These are phyloP conservation scores for Gadopsis marmoratus DNA, from an alignment of 2,797 vertebrate species.

Conservation along the genomic window DNA sequence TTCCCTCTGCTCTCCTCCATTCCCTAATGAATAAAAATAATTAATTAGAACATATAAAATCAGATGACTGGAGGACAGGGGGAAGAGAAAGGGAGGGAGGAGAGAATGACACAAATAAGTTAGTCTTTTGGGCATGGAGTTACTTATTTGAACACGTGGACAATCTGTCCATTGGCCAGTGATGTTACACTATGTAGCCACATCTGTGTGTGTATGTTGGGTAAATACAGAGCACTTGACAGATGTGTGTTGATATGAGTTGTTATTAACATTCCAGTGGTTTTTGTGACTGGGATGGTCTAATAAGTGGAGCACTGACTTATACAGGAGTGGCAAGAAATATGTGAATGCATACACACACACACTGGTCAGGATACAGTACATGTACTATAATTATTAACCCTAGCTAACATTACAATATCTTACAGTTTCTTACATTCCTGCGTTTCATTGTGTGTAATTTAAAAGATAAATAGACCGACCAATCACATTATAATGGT, in stretches of 20 bases:
- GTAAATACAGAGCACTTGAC: constrained; percentile 9
- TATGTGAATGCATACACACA: no score
- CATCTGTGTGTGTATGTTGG: not conserved
- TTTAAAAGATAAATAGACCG: no score
- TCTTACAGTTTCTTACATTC: no score
- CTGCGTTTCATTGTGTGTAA: no score
- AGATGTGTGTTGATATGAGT: not conserved
- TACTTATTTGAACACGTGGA: constrained; percentile 24
- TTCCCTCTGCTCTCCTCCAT: constrained; percentile 25
- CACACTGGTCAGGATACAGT: no score
- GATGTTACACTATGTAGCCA: not conserved
- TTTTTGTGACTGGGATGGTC: no score
- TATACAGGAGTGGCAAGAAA: no score
- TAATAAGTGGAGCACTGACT: no score
- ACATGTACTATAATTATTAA: no score
- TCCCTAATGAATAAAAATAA: constrained; percentile 72
- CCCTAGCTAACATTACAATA: no score
- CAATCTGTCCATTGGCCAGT: not conserved
- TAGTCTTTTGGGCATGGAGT: constrained; percentile 25
- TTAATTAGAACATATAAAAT: constrained; percentile 72
- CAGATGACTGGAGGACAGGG: constrained; percentile 46
- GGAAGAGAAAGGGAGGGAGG: constrained; percentile 4
- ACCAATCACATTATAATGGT: no score
- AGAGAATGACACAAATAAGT: constrained; percentile 30
- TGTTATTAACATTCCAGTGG: not conserved